These are phyloP conservation scores for Drosophila navojoa DNA, from an alignment of 1,140 invertebrate genomes.

Conservation along the genomic window DNA sequence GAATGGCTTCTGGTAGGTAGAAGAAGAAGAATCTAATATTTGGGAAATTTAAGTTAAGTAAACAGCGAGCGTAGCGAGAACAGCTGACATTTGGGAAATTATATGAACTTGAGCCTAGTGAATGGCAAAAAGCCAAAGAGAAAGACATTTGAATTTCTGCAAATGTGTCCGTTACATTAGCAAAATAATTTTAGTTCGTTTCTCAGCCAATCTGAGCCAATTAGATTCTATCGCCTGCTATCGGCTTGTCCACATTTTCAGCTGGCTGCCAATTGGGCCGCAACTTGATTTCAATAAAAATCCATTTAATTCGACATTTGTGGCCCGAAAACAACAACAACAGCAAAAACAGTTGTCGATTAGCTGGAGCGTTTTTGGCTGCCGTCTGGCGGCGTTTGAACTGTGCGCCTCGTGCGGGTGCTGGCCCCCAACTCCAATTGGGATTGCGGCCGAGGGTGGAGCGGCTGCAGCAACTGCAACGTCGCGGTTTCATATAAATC, in stretches of 20 bases:
- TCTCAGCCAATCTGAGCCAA: slow-evolving; percentile 55
- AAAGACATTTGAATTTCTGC: neutral
- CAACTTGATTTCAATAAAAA: slow-evolving; percentile 79
- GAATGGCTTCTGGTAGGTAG: too few relatives aligned
- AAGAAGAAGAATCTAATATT: neutral
- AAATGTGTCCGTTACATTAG: neutral
- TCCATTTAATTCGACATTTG: slow-evolving; percentile 81
- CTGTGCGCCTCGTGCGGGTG: slow-evolving; percentile 65
- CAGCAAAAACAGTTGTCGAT: slow-evolving; percentile 69
- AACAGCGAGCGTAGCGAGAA: too few relatives aligned
- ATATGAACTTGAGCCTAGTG: neutral
- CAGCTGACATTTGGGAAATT: too few relatives aligned
- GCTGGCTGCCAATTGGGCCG: slow-evolving; percentile 35
- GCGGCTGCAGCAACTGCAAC: neutral
- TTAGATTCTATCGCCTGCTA: slow-evolving; percentile 72
- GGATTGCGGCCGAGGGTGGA: neutral
- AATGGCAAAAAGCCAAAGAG: slow-evolving; percentile 1
- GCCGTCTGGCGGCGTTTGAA: slow-evolving; percentile 75
- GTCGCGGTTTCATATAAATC: slow-evolving; percentile 63
- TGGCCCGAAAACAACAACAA: slow-evolving; percentile 58
- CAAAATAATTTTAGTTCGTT: neutral
- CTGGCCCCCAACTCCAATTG: slow-evolving; percentile 15
- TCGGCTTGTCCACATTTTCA: slow-evolving; percentile 39
- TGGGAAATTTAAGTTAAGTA: neutral
- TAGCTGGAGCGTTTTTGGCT: slow-evolving; percentile 69